phyloP scores from a whole-genome alignment of 2,113 vertebrate species.

The Poeciliopsis retropinna region DNA sequence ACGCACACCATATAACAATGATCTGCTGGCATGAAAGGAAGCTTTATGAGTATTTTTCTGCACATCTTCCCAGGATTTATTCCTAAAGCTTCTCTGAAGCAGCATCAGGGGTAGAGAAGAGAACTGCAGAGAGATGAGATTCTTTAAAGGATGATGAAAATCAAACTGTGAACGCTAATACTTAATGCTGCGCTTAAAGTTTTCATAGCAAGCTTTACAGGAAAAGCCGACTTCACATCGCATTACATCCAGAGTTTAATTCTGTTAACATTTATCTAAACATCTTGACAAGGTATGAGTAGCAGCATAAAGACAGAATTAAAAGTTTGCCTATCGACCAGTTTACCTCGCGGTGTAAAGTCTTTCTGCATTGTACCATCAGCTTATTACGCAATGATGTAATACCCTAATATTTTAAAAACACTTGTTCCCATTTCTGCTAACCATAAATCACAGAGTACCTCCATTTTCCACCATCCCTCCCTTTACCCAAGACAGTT shows the following conservation, averaged over 20 bases:
- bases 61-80: slow-evolving; percentile 20
- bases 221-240: background rate
- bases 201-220: slow-evolving; percentile 15
- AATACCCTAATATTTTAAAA: background rate
- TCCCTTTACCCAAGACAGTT: background rate
- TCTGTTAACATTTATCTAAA: slow-evolving; percentile 19
- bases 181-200: slow-evolving; percentile 11
- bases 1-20: slow-evolving; percentile 26
- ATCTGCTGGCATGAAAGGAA: slow-evolving; percentile 28
- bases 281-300: background rate
- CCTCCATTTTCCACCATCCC: background rate
- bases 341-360: background rate
- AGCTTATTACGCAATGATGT: slow-evolving; percentile 6
- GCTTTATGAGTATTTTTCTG: slow-evolving; percentile 19
- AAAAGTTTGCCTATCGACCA: slow-evolving; percentile 9
- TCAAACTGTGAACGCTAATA: slow-evolving; percentile 17
- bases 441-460: background rate
- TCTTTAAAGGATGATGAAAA: slow-evolving; percentile 21
- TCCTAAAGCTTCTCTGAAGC: slow-evolving; percentile 11
- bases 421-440: background rate
- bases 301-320: slow-evolving; percentile 11
- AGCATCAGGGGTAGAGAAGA: slow-evolving; percentile 11
- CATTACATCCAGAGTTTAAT: slow-evolving; percentile 16
- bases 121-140: slow-evolving; percentile 17
- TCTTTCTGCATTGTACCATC: background rate